Evolutionary conservation across 2,113 vertebrate genomes (phyloP).

Genomic region (Lepus americanus): DNA sequence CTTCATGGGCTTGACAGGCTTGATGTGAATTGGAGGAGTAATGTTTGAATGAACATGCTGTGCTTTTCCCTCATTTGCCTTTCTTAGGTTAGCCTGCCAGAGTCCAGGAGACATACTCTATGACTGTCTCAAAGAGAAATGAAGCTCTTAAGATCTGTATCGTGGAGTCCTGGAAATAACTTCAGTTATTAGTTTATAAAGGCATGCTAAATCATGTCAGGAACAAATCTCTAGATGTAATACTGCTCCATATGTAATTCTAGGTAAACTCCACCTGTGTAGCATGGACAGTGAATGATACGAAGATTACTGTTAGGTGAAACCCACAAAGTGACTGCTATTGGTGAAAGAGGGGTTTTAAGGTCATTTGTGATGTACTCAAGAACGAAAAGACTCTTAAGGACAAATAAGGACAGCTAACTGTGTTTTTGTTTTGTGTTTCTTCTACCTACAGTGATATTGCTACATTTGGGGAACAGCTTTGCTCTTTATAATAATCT

Average conservation of each 20-base stretch:
- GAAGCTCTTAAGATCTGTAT: neutral
- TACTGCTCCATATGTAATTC: neutral
- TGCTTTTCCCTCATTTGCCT: neutral
- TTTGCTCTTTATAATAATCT: constrained; percentile 46
- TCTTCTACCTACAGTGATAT: neutral
- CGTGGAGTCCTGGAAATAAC: constrained; percentile 7
- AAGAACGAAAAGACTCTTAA: neutral
- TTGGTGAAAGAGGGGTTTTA: constrained; percentile 31
- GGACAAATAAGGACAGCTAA: neutral
- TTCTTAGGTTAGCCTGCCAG: constrained; percentile 30
- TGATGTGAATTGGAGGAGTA: neutral
- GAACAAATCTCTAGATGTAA: neutral
- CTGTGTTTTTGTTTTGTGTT: neutral
- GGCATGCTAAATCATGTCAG: neutral
- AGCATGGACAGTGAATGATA: neutral
- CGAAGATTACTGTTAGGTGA: neutral
- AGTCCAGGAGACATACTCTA: neutral
- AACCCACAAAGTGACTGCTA: neutral
- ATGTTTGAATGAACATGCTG: constrained; percentile 56
- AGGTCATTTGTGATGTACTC: constrained; percentile 12
- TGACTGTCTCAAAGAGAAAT: neutral
- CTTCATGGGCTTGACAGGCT: neutral
- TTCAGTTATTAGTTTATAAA: constrained; percentile 30
- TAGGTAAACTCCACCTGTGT: neutral
- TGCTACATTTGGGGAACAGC: constrained; percentile 17